Conservation (phyloP, 2,797 vertebrate genomes). For the Austrolebias charrua region DNA sequence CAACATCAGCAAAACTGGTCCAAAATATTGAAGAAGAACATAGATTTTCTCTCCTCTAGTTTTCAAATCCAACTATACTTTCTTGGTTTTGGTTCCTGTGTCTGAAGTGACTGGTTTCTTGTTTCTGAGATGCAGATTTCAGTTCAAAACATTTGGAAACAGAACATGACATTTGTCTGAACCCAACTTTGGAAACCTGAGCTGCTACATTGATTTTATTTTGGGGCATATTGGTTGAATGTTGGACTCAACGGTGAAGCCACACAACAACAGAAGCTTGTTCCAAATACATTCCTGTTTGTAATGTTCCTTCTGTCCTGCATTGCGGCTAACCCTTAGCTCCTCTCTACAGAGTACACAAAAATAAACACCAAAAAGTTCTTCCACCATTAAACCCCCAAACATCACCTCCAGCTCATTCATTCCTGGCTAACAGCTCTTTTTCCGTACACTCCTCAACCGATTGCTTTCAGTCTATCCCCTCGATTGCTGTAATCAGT, state of each 20-base stretch:
- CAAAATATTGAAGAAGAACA: neutral
- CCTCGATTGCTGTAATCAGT: conserved; percentile 22
- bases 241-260: conserved; percentile 16
- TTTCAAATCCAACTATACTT: neutral
- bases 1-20: conserved; percentile 5
- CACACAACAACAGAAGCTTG: conserved; percentile 20
- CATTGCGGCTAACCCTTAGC: conserved; percentile 44
- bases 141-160: conserved; percentile 2
- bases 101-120: neutral
- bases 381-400: conserved; percentile 42
- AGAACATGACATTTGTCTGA: conserved; percentile 13
- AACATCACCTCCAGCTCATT: conserved; percentile 50
- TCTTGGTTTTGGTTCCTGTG: conserved; percentile 11
- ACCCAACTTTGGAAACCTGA: neutral
- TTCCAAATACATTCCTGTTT: conserved; percentile 39
- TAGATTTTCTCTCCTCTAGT: neutral
- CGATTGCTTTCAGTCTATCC: conserved; percentile 30
- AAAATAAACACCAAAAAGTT: conserved; percentile 43
- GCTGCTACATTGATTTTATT: conserved; percentile 9
- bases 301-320: conserved; percentile 28
- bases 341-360: conserved; percentile 17
- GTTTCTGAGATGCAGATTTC: neutral
- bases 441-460: conserved; percentile 48
- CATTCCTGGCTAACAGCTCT: conserved; percentile 55
- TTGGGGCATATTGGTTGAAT: conserved; percentile 1